phyloP scores from a whole-genome alignment of 30 jellyfish, hydroid and myxozoan species.

The Nemopilema nomurai region DNA sequence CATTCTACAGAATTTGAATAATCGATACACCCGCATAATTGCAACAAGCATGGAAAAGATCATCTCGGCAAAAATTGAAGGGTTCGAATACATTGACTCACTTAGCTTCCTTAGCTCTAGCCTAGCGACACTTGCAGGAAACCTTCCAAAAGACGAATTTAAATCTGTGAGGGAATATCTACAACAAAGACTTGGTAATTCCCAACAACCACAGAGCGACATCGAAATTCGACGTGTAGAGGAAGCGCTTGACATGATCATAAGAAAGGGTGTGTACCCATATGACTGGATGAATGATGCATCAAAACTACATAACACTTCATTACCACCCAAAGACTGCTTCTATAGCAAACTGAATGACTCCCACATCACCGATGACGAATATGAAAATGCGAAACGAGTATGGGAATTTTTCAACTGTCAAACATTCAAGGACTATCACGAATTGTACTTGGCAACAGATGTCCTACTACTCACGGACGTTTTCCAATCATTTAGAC shows the following conservation, averaged over 20 bases:
- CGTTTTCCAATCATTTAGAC: slow-evolving; percentile 59
- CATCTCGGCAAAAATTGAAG: background rate
- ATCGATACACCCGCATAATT: background rate
- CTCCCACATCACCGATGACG: slow-evolving; percentile 17
- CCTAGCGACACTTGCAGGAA: slow-evolving; percentile 23
- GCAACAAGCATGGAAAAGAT: background rate
- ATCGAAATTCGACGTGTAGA: no score
- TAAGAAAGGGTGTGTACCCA: slow-evolving; percentile 67
- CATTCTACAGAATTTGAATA: background rate
- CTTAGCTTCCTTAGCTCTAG: no score
- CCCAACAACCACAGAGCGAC: no score
- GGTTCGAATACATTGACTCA: slow-evolving; percentile 27
- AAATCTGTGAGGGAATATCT: background rate
- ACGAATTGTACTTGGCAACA: slow-evolving; percentile 38
- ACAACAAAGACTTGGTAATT: no score
- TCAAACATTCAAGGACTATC: slow-evolving; percentile 32
- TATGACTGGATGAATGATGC: slow-evolving; percentile 44
- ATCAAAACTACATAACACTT: background rate
- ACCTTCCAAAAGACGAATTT: background rate
- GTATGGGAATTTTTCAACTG: slow-evolving; percentile 12
- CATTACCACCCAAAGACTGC: background rate
- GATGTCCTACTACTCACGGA: slow-evolving; percentile 42
- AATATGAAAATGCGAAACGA: slow-evolving; percentile 38
- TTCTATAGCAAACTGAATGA: slow-evolving; percentile 29
- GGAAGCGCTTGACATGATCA: background rate